Conservation (phyloP, 2,888 invertebrate genomes). For the Pandemis heparana region DNA sequence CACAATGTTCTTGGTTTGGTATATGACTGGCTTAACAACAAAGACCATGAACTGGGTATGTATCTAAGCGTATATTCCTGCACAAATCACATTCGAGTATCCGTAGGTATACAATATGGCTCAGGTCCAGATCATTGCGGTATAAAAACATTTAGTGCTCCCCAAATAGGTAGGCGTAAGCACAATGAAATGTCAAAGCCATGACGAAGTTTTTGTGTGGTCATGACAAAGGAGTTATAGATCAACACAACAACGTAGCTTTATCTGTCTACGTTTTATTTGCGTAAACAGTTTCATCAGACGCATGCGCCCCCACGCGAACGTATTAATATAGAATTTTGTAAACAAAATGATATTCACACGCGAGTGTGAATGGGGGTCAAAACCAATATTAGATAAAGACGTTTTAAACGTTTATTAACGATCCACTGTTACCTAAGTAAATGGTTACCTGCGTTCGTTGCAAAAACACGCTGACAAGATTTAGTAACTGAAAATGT, state of each 20-base stretch:
- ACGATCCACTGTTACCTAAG: not conserved
- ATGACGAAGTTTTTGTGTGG: constrained; percentile 10
- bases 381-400: not conserved
- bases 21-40: too few relatives aligned
- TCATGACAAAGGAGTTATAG: constrained; percentile 10
- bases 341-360: constrained; percentile 43
- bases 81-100: too few relatives aligned
- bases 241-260: constrained; percentile 15
- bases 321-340: constrained; percentile 37
- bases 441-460: not conserved
- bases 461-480: not conserved
- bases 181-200: constrained; percentile 11
- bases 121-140: constrained; percentile 24
- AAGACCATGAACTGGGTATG: too few relatives aligned
- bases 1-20: too few relatives aligned
- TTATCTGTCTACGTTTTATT: constrained; percentile 35
- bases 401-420: not conserved
- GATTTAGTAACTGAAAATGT: too few relatives aligned
- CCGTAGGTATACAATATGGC: constrained; percentile 14
- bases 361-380: constrained; percentile 39
- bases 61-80: too few relatives aligned
- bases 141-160: constrained; percentile 20
- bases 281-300: constrained; percentile 41
- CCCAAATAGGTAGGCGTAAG: constrained; percentile 32
- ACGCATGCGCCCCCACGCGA: constrained; percentile 39